Base-by-base conservation (phyloP, 2,888 invertebrate genomes). In the Ophion slaviceki region DNA sequence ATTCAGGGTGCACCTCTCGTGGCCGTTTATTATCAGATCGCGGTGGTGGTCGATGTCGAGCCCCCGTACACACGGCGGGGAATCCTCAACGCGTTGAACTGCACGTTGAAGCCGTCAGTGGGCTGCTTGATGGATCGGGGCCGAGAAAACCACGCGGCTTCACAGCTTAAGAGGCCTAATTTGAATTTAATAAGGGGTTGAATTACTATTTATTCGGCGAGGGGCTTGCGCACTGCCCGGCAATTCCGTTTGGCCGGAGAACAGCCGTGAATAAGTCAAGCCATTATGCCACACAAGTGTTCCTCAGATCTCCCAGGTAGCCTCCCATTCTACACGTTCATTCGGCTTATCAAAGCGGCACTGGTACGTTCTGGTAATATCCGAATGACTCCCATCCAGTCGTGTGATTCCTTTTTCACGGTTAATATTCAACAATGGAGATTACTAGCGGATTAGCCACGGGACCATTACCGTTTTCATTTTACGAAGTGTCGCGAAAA, bases 111-210 rank as follows among this genome's bases (percentile, higher is more conserved):
- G 90, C 91, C 91, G 93, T 92, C 93, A 91, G 89, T 86, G 84
- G 82, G 83, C 85, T 17, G 53, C 53, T 92, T 93, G 93, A 93
- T 93, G 92, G 92, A 93, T 93, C 90, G 91, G 89, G 85, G 83
- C 45, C 74, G 81, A 68, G 53, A 68, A 81, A 77, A 74, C 64
- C 20, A 77, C 82, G 67, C 20, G 45, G 59, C 62, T 71, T 75
- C 61, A 40, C 82, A 53, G 64, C 74, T 79, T 82, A 76, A 80
- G 80, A 87, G 80, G 87, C 86, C 89, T 91, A 91, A 92, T 92
- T 92, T 91, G 90, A 91, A 91, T 92, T 92, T 92, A 92, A 92
- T 92, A 91, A 90, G 89, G 89, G 90, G 90, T 92, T 92, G 88
- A 90, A 92, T 92, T 88, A 87, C 89, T 83, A 88, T 87, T 89